Evolutionary conservation across 2,797 vertebrate genomes (phyloP), one percentile per base, ranked within the genome.

Genomic region (Rhinophrynus dorsalis): DNA sequence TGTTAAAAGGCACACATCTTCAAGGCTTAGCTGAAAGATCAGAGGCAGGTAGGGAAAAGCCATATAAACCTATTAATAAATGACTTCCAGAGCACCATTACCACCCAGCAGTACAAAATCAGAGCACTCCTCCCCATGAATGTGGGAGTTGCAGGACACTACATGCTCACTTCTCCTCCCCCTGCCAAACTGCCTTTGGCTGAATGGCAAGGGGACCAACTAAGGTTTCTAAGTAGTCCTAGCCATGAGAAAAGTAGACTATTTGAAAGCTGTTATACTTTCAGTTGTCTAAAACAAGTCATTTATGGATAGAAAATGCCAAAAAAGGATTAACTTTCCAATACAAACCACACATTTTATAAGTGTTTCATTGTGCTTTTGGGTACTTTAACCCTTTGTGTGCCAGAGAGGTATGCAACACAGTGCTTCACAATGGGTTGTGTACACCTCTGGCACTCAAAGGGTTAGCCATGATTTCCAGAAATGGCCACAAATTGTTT

Each of bases 31-130:
- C 52, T 17, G 18, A 40, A 47, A 72, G 59, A 50, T 50, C 44
- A 58, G 61, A 58, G 60, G 24, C 60, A 40, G 32, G 40, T 12
- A 24, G 40, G 47, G 54, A 72, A 65, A 42, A 65, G 23, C 68
- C 68, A 72, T 72, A 72, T 72, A 72, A 72, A 72, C 60, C 69
- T 59, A 73, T 73, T 73, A 73, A 64, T 64, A 72, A 72, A 73
- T 73, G 69, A 73, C 69, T 73, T 66, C 61, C 61, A 73, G 61
- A 73, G 56, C 61, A 59, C 44, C 62, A 73, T 73, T 73, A 73
- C 57, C 58, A 58, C 61, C 48, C 52, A 58, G 17, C 48, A 62
- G 37, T 55, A 61, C 27, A 56, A 35, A 61, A n/a, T 17, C 10
- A n/a, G 23, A 38, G 47, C 23, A n/a, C 64, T 33, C 58, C 67